Evolutionary conservation across 2,888 invertebrate species (phyloP).

Genomic region (Cataglyphis albicans): DNA sequence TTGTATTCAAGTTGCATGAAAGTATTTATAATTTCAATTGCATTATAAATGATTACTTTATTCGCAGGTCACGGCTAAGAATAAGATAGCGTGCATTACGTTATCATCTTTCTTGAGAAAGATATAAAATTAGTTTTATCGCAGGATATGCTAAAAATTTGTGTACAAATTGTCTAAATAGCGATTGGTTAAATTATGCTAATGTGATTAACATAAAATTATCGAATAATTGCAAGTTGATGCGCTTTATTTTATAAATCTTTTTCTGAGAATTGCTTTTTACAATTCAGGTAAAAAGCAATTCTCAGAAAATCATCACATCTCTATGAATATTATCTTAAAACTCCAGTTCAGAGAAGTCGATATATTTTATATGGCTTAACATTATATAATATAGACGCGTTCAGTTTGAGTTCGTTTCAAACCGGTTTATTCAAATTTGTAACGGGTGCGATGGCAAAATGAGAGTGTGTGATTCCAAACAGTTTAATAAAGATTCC

Average conservation of each 20-base stretch:
- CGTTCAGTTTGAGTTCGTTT: background rate
- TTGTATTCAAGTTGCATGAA: background rate
- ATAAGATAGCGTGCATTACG: background rate
- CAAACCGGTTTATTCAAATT: constrained; percentile 46
- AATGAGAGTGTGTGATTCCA: background rate
- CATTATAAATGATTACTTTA: background rate
- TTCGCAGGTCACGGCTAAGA: background rate
- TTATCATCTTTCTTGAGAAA: background rate
- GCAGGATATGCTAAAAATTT: background rate
- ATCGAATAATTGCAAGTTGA: background rate
- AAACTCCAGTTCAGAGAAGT: background rate
- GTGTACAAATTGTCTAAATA: background rate
- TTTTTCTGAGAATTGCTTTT: background rate
- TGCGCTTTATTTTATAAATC: background rate
- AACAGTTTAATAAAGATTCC: constrained; percentile 30
- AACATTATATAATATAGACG: constrained; percentile 19
- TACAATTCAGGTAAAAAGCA: background rate
- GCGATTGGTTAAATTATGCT: background rate
- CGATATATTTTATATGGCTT: constrained; percentile 5
- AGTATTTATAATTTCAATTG: constrained; percentile 15
- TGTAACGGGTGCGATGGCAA: background rate
- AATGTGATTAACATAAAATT: background rate
- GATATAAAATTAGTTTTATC: background rate
- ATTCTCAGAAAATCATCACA: too few species aligned
- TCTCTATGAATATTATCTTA: background rate